These are phyloP conservation scores for Xiphorhynchus elegans DNA, from an alignment of 2,113 vertebrate species.

Conservation along the genomic window DNA sequence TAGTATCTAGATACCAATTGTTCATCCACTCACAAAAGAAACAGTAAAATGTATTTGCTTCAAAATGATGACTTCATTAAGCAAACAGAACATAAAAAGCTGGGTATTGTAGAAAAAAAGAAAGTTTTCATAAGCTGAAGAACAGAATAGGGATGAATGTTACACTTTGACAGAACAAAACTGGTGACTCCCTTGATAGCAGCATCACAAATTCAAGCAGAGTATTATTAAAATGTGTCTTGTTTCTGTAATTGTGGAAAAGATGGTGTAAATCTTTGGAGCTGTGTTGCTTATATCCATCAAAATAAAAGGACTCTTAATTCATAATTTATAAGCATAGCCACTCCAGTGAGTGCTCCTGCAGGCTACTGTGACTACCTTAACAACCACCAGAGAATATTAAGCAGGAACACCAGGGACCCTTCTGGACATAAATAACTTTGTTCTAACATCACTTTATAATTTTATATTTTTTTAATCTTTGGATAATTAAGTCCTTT, in stretches of 20 bases:
- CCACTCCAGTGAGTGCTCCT: not conserved
- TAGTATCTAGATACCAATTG: not conserved
- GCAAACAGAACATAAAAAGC: not conserved
- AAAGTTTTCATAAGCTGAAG: not conserved
- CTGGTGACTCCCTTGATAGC: not conserved
- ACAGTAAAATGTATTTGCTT: not conserved
- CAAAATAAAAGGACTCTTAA: not conserved
- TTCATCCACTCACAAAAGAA: not conserved
- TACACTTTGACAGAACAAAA: not conserved
- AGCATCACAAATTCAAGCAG: not conserved
- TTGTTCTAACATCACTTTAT: not conserved
- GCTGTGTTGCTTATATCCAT: not conserved
- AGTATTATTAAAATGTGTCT: not conserved
- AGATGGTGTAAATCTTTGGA: not conserved
- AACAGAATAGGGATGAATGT: not conserved
- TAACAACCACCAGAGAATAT: not conserved
- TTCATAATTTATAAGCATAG: slow-evolving; percentile 1
- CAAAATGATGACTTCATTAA: slow-evolving; percentile 12
- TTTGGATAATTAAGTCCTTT: not conserved
- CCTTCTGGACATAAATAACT: not conserved
- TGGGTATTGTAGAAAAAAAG: not conserved
- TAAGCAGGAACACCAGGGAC: not conserved
- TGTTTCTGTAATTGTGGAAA: not conserved
- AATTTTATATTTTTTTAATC: not conserved
- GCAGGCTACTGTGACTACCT: not conserved